phyloP scores from a whole-genome alignment of 2,113 vertebrate genomes.

The Pluvialis apricaria region DNA sequence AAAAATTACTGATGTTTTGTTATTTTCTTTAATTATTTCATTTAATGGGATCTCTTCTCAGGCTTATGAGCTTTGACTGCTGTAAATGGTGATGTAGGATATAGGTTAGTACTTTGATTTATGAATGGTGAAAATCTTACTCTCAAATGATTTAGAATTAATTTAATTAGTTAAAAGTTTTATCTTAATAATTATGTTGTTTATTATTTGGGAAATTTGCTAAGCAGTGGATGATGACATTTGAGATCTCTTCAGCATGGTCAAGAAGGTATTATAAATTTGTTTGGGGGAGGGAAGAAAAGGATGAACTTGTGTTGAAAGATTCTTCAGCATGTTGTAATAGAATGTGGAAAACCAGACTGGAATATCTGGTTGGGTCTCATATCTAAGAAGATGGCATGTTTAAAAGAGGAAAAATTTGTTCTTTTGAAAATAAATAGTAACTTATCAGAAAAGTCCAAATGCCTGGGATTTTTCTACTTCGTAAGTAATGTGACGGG shows the following conservation, averaged over 20 bases:
- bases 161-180: neutral
- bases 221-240: neutral
- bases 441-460: neutral
- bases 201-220: neutral
- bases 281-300: neutral
- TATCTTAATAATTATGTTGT: neutral
- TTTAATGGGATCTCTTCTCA: neutral
- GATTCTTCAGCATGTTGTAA: neutral
- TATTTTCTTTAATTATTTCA: neutral
- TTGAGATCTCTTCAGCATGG: neutral
- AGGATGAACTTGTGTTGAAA: neutral
- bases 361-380: neutral
- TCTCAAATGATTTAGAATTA: neutral
- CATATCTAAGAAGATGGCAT: neutral
- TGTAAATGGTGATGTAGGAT: neutral
- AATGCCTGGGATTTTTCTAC: conserved; percentile 1
- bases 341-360: neutral
- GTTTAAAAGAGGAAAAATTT: neutral
- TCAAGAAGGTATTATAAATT: neutral
- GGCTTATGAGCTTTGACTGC: neutral
- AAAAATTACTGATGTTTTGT: neutral
- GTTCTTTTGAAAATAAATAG: neutral
- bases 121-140: neutral
- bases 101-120: neutral
- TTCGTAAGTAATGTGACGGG: neutral